These are phyloP conservation scores for Epistrophe grossulariae DNA, from an alignment of 2,888 invertebrate genomes.

Conservation along the genomic window DNA sequence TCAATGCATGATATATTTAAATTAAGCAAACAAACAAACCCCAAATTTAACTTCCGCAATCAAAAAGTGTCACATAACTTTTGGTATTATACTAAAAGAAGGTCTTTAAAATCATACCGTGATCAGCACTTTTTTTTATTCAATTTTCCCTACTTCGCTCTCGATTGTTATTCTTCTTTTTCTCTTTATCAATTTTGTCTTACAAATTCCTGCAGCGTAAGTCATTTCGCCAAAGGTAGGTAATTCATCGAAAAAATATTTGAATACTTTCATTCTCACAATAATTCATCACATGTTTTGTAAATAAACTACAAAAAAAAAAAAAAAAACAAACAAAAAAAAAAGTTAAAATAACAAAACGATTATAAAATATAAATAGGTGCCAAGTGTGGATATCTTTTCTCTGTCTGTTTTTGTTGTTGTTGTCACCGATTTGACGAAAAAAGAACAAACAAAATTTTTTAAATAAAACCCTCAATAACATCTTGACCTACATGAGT, in stretches of 20 bases:
- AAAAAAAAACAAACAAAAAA: conserved; percentile 8
- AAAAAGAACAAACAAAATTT: conserved; percentile 41
- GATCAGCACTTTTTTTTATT: conserved; percentile 8
- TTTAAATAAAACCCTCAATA: conserved; percentile 46
- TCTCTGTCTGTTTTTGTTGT: conserved; percentile 40
- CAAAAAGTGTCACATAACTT: conserved; percentile 5
- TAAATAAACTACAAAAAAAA: conserved; percentile 41
- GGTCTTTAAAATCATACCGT: background rate
- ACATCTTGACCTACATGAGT: conserved; percentile 66
- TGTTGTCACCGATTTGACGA: conserved; percentile 35
- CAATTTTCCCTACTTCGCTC: conserved; percentile 41
- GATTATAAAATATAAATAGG: conserved; percentile 56
- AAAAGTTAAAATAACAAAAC: conserved; percentile 47
- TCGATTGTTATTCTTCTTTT: conserved; percentile 34
- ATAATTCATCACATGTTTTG: conserved; percentile 60
- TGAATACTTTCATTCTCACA: conserved; percentile 55
- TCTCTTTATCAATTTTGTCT: conserved; percentile 22
- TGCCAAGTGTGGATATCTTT: conserved; percentile 59
- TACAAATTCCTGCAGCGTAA: conserved; percentile 65
- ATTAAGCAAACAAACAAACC: background rate
- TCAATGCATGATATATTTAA: background rate
- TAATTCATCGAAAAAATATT: conserved; percentile 49
- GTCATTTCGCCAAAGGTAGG: conserved; percentile 51
- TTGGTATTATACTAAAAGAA: background rate
- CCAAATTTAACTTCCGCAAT: background rate